Conservation (phyloP, 2,113 vertebrate genomes). For the Antechinus flavipes region DNA sequence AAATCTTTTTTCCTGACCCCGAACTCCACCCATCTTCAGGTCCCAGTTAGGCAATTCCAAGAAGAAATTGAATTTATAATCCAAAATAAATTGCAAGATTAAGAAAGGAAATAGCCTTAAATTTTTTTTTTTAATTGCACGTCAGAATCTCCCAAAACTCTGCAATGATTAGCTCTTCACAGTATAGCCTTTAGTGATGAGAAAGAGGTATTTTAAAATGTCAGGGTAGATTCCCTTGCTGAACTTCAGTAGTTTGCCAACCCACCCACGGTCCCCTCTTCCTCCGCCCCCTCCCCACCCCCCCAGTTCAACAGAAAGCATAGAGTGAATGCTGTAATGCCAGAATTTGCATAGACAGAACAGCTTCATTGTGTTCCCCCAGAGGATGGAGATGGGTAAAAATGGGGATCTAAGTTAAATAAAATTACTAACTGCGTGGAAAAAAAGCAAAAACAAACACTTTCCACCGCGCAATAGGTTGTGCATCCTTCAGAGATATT, state of each 20-base stretch:
- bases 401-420: neutral
- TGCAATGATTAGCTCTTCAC: neutral
- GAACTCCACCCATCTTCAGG: neutral
- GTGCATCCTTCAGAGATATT: neutral
- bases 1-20: neutral
- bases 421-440: neutral
- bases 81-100: neutral
- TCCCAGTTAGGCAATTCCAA: neutral
- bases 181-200: neutral
- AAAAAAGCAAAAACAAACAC: neutral
- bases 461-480: neutral
- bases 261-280: neutral
- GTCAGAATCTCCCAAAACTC: neutral
- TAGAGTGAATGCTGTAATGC: neutral
- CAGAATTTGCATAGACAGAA: neutral
- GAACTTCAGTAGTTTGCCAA: neutral
- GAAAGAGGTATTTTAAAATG: neutral
- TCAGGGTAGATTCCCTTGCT: neutral
- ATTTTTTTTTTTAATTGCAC: neutral
- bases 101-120: neutral
- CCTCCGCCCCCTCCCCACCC: neutral
- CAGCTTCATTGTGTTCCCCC: neutral
- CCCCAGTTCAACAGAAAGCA: neutral
- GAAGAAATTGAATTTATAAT: constrained; percentile 11
- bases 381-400: neutral